Base-by-base conservation (phyloP, 2,888 invertebrate species). In the Gibbula magus region DNA sequence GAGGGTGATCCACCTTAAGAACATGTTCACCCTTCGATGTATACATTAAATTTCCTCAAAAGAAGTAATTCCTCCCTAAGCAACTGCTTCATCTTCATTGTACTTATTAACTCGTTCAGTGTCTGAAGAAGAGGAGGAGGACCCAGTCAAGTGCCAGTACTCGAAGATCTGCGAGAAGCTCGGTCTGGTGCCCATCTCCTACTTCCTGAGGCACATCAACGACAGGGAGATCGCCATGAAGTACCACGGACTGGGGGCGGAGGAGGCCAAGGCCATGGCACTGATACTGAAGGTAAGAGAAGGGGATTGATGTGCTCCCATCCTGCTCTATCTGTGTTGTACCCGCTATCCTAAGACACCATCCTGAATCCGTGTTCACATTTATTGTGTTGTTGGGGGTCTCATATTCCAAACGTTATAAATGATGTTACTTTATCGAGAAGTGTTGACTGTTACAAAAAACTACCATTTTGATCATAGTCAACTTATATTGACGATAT, bases 191-290 rank as follows among this genome's bases (percentile, higher is more conserved):
- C 92, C 92, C 2, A 88, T 90, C 25, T 89, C 88, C 7, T 91
- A 91, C 85, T 89, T 91, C 84, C 87, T 90, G 29, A 88, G 91
- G 5, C 91, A 92, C 81, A 90, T 92, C 51, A 83, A 86, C 29
- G 90, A 92, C 77, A 83, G 84, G 53, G 88, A 88, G 75, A 86
- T 92, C 22, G 84, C 86, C 10, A 91, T 92, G 91, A 81, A 89
- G 20, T 89, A 88, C 82, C 90, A 91, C 77, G 91, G 91, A 8
- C 86, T 92, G 10, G 89, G 89, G 10, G 82, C 89, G 0, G 85
- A 79, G 7, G 89, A 88, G 16, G 86, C 90, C 16, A 89, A 87
- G 80, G 91, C 91, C 10, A 90, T 92, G 25, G 90, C 91, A 10
- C 81, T 91, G 75, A 87, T 90, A 5, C 82, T 92, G 13, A 85